Conservation (phyloP, 2,888 invertebrate species). For the Zelleria hepariella region DNA sequence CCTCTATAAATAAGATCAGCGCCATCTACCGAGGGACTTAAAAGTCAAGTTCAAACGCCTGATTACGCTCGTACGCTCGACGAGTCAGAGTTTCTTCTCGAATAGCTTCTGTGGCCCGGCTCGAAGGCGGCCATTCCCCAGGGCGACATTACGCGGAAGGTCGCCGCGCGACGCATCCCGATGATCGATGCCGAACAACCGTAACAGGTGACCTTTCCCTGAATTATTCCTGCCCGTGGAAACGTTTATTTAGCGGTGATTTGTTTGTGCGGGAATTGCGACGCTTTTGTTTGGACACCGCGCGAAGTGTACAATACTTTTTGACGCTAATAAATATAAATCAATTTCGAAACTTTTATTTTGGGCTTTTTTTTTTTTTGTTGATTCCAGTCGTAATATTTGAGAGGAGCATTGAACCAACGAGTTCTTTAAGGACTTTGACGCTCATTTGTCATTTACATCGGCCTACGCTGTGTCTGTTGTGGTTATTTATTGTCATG, state of each 20-base stretch:
- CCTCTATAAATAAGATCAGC: no score
- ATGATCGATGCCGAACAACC: constrained; percentile 70
- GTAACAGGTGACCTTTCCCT: constrained; percentile 69
- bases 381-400: not conserved
- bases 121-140: constrained; percentile 45
- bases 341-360: not conserved
- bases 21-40: no score
- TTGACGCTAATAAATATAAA: constrained; percentile 12
- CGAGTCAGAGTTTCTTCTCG: no score
- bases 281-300: constrained; percentile 37
- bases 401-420: not conserved
- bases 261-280: constrained; percentile 59
- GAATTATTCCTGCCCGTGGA: constrained; percentile 68
- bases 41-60: no score
- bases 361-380: not conserved
- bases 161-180: constrained; percentile 58
- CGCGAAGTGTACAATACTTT: constrained; percentile 26
- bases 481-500: no score
- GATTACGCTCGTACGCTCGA: no score
- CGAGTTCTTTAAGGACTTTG: not conserved
- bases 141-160: constrained; percentile 63
- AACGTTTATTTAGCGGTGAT: constrained; percentile 67
- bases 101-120: no score
- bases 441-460: not conserved
- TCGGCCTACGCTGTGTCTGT: no score